Percentiles rank a stretch among this genome's conserved stretches.
phyloP scores from a whole-genome alignment of 1,140 invertebrate species.

The Trichogramma pretiosum region DNA sequence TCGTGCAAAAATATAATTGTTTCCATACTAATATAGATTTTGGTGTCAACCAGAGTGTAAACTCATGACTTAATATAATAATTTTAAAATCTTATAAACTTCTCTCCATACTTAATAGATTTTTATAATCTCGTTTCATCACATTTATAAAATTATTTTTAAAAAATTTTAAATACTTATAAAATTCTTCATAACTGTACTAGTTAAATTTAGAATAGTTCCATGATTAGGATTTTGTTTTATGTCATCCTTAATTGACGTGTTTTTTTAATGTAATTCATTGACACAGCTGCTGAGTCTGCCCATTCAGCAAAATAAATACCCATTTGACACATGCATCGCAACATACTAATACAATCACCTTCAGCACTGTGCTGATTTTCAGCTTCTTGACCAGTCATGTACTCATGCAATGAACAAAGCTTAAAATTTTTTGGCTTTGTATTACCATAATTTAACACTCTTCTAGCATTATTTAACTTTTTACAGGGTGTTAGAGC shows the following conservation, averaged over 20 bases:
- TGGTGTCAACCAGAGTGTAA: too few species aligned
- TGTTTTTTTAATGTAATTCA: constrained; percentile 20
- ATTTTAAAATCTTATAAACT: not conserved
- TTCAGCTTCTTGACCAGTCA: constrained; percentile 37
- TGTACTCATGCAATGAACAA: constrained; percentile 43
- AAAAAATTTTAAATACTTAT: not conserved
- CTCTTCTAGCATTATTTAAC: not conserved
- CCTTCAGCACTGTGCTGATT: constrained; percentile 52
- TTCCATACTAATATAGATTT: too few species aligned
- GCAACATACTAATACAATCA: constrained; percentile 50
- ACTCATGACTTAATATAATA: not conserved
- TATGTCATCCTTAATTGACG: too few species aligned
- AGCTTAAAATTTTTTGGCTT: constrained; percentile 43
- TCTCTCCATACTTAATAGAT: not conserved
- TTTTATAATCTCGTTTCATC: not conserved
- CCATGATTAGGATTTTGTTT: too few species aligned
- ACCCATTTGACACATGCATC: constrained; percentile 46
- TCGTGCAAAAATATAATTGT: too few species aligned
- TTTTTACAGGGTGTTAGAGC: too few species aligned
- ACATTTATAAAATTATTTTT: not conserved
- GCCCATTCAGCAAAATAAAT: constrained; percentile 49
- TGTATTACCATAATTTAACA: not conserved
- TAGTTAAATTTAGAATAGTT: not conserved
- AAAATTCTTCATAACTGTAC: not conserved
- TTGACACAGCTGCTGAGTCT: constrained; percentile 43